A percentile compares a stretch with the other conserved stretches of the same genome.
These are phyloP conservation scores for Onthophagus taurus DNA, from an alignment of 1,140 invertebrate species.

Conservation along the genomic window DNA sequence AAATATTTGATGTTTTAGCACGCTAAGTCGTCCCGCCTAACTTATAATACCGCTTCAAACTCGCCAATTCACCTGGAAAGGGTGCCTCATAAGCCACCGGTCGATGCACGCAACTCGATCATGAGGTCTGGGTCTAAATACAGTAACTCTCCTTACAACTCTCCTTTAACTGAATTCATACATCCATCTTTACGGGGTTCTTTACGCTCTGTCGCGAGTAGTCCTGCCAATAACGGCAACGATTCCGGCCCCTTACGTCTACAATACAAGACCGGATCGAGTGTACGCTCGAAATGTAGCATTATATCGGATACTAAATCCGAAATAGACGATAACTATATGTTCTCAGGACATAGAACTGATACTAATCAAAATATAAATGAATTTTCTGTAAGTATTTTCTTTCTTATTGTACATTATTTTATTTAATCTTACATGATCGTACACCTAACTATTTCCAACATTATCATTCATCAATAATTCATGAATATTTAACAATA, in stretches of 20 bases:
- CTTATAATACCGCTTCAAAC: constrained; percentile 15
- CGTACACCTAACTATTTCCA: not conserved
- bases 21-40: constrained; percentile 15
- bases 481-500: not conserved
- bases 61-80: constrained; percentile 4
- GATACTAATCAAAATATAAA: constrained; percentile 18
- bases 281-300: constrained; percentile 16
- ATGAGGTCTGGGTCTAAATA: constrained; percentile 15
- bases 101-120: constrained; percentile 8
- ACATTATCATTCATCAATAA: too few species aligned
- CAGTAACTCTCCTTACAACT: constrained; percentile 17
- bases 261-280: constrained; percentile 15
- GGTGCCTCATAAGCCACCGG: constrained; percentile 8
- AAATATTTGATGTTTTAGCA: constrained; percentile 13
- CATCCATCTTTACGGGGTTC: constrained; percentile 16
- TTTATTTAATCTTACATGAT: constrained; percentile 7
- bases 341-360: constrained; percentile 13
- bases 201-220: constrained; percentile 16
- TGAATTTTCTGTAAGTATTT: constrained; percentile 17
- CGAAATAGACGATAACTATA: constrained; percentile 16
- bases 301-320: constrained; percentile 11
- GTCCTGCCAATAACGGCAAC: constrained; percentile 15
- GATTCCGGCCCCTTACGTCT: constrained; percentile 15
- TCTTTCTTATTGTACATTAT: not conserved
- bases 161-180: constrained; percentile 14